Evolutionary conservation across 35 echinoderm and acorn worm species (phyloP).

Genomic region (Stichopus chloronotus): DNA sequence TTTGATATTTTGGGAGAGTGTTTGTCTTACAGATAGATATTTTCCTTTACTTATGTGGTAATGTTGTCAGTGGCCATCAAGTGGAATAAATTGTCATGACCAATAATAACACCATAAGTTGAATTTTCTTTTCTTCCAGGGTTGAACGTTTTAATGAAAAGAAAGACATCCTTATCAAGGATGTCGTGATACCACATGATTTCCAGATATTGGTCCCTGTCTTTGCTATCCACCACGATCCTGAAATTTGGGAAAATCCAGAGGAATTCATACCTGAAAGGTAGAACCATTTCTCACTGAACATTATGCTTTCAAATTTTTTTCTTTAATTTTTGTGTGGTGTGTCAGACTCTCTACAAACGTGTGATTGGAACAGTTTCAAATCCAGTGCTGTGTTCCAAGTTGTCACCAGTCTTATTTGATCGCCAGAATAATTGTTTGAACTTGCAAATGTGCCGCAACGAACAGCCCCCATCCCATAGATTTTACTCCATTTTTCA

Average conservation of each 20-base stretch:
- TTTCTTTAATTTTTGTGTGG: not conserved
- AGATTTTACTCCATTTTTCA: too few relatives aligned
- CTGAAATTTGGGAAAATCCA: constrained; percentile 54
- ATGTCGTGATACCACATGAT: constrained; percentile 28
- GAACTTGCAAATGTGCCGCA: too few relatives aligned
- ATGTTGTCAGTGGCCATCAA: too few relatives aligned
- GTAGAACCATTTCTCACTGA: constrained; percentile 1
- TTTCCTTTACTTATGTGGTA: too few relatives aligned
- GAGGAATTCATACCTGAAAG: constrained; percentile 62
- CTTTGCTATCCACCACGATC: constrained; percentile 68
- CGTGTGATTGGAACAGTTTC: not conserved
- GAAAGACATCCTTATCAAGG: constrained; percentile 6
- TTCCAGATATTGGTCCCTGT: constrained; percentile 23
- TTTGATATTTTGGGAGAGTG: too few relatives aligned
- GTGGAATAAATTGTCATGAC: too few relatives aligned
- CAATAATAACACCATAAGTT: too few relatives aligned
- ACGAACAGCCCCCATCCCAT: too few relatives aligned
- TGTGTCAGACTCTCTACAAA: not conserved
- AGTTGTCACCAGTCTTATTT: too few relatives aligned
- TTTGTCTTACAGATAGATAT: too few relatives aligned
- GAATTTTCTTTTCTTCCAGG: constrained; percentile 43
- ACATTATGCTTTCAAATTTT: not conserved
- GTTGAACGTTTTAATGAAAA: constrained; percentile 56
- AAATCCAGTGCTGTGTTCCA: too few relatives aligned
- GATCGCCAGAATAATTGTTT: too few relatives aligned